phyloP scores from a whole-genome alignment of 1,140 invertebrate genomes.

The Acromyrmex heyeri region DNA sequence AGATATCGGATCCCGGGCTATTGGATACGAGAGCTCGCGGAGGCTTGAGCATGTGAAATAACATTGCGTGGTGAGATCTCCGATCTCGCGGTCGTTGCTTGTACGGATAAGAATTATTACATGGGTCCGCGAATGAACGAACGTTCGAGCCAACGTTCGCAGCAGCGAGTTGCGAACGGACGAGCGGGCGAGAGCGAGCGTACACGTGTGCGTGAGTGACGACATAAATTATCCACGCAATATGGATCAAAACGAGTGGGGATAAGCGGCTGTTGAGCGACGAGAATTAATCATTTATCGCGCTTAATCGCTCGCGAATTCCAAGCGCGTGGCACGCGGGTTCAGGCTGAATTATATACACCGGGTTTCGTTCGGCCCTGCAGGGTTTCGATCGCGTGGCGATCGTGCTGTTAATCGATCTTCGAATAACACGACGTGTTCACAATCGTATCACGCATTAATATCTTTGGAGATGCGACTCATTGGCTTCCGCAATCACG shows the following conservation, averaged over 20 bases:
- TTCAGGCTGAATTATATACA: constrained; percentile 37
- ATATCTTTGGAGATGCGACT: constrained; percentile 7
- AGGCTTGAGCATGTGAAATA: constrained; percentile 72
- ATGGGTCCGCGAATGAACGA: constrained; percentile 12
- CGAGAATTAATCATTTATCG: constrained; percentile 62
- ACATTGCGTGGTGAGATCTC: constrained; percentile 66
- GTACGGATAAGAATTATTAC: constrained; percentile 70
- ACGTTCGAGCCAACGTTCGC: background rate
- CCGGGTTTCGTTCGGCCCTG: background rate
- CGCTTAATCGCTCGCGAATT: constrained; percentile 54
- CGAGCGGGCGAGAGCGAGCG: background rate
- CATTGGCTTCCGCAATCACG: background rate
- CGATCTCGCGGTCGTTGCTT: constrained; percentile 21
- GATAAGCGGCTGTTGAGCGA: constrained; percentile 61
- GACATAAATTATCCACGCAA: constrained; percentile 67
- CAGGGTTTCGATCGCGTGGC: background rate
- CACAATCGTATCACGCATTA: constrained; percentile 12
- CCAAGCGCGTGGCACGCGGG: constrained; percentile 28
- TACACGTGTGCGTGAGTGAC: constrained; percentile 15
- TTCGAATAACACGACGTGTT: constrained; percentile 1
- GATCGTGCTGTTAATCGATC: constrained; percentile 31
- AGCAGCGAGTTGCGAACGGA: background rate
- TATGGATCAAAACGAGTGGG: constrained; percentile 65
- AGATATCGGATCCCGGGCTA: constrained; percentile 19
- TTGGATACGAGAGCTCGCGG: constrained; percentile 66